These are phyloP conservation scores for Chrysodeixis includens DNA, from an alignment of 2,888 invertebrate genomes.

Conservation along the genomic window DNA sequence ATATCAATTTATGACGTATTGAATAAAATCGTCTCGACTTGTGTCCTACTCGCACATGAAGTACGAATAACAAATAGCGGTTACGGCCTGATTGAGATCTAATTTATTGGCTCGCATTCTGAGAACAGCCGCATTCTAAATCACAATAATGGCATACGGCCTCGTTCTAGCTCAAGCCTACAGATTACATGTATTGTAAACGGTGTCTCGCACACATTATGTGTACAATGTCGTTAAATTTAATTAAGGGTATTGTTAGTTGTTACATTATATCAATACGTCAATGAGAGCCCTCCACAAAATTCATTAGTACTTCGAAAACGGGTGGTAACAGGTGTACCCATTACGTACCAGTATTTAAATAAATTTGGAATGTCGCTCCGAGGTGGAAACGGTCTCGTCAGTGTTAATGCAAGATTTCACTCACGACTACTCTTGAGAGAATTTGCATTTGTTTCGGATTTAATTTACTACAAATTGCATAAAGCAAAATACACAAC, in stretches of 20 bases:
- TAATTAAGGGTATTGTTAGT: constrained; percentile 58
- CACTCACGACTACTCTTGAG: neutral
- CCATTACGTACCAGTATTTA: constrained; percentile 12
- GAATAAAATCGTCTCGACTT: constrained; percentile 49
- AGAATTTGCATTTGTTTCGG: constrained; percentile 5
- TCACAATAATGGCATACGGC: constrained; percentile 83
- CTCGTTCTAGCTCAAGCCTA: constrained; percentile 71
- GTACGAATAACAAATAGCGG: constrained; percentile 81
- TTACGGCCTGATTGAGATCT: constrained; percentile 86
- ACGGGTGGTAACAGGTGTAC: constrained; percentile 16
- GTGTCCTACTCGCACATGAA: constrained; percentile 63
- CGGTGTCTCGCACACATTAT: constrained; percentile 66
- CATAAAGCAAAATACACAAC: neutral
- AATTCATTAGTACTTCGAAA: constrained; percentile 38
- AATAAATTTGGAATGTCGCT: constrained; percentile 14
- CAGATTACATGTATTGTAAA: constrained; percentile 75
- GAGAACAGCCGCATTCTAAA: constrained; percentile 81
- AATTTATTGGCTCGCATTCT: constrained; percentile 86
- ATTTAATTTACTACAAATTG: neutral
- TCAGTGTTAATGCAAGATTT: constrained; percentile 13
- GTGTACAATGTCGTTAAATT: constrained; percentile 60
- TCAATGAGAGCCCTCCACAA: constrained; percentile 29
- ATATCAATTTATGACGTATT: constrained; percentile 43
- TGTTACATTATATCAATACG: constrained; percentile 37
- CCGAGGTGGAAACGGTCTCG: constrained; percentile 4